Conservation (phyloP, 2,113 vertebrate species). For the Taxidea taxus region DNA sequence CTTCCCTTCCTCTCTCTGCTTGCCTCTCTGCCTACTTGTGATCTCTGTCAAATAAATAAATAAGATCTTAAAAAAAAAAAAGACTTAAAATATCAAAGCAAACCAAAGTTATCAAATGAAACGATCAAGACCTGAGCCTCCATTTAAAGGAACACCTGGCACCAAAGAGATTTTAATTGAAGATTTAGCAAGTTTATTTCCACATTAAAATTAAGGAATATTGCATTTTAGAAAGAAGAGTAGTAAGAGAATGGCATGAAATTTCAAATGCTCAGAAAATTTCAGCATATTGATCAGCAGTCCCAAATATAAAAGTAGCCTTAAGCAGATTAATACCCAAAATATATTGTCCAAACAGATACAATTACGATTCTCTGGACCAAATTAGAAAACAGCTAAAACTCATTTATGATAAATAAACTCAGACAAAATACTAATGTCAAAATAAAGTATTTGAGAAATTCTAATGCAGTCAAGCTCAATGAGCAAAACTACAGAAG, state of each 20-base stretch:
- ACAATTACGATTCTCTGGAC: background rate
- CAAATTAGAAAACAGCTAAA: slow-evolving; percentile 8
- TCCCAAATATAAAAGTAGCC: background rate
- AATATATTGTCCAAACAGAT: background rate
- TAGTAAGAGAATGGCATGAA: background rate
- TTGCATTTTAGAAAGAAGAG: background rate
- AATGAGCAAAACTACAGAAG: background rate
- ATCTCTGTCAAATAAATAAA: too few species aligned
- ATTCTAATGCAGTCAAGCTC: background rate
- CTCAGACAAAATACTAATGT: background rate
- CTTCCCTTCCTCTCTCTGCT: too few species aligned
- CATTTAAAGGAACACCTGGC: background rate
- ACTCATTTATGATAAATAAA: slow-evolving; percentile 16
- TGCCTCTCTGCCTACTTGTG: too few species aligned
- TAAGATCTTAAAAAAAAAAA: too few species aligned
- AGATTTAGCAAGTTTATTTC: background rate
- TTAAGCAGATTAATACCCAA: background rate
- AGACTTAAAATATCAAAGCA: slow-evolving; percentile 15
- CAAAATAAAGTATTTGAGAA: slow-evolving; percentile 24
- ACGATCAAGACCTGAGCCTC: background rate
- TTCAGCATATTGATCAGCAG: background rate
- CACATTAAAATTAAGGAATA: background rate
- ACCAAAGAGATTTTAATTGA: background rate
- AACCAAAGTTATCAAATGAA: slow-evolving; percentile 29
- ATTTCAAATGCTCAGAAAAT: background rate